These are phyloP conservation scores for Ommatoiulus sabulosus DNA, from an alignment of 2,888 invertebrate species.

Conservation along the genomic window DNA sequence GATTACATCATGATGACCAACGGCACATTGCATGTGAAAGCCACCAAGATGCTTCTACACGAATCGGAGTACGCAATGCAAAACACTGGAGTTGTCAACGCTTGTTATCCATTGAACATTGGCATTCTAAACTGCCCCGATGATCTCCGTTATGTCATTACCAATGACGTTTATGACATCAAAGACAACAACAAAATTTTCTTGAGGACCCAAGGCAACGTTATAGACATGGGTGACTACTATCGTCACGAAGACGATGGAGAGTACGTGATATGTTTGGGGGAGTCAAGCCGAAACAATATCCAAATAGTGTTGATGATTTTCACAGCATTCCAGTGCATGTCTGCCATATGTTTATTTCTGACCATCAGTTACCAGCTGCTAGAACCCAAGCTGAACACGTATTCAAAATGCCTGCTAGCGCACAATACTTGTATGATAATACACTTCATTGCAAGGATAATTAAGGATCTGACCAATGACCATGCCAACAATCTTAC, in stretches of 20 bases:
- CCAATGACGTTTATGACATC: not conserved
- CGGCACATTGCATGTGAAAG: not conserved
- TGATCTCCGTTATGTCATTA: not conserved
- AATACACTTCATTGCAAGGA: not conserved
- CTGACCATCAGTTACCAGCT: slow-evolving; percentile 20
- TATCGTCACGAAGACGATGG: not conserved
- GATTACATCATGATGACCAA: not conserved
- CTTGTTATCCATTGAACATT: slow-evolving; percentile 32
- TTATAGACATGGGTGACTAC: slow-evolving; percentile 41
- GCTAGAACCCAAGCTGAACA: not conserved
- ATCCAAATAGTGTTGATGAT: not conserved
- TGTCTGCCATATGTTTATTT: slow-evolving; percentile 19
- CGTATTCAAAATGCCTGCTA: slow-evolving; percentile 49
- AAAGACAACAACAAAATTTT: not conserved
- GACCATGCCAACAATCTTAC: not conserved
- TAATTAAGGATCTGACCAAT: not conserved
- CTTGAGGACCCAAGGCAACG: not conserved
- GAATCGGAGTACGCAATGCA: not conserved
- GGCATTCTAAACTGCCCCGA: not conserved
- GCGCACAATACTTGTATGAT: slow-evolving; percentile 11
- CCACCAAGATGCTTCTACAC: not conserved
- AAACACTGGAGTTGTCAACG: not conserved
- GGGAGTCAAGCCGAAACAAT: not conserved
- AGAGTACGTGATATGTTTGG: slow-evolving; percentile 22
- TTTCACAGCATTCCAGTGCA: not conserved